phyloP scores from a whole-genome alignment of 2,113 vertebrate species.

The Protobothrops flavoviridis region DNA sequence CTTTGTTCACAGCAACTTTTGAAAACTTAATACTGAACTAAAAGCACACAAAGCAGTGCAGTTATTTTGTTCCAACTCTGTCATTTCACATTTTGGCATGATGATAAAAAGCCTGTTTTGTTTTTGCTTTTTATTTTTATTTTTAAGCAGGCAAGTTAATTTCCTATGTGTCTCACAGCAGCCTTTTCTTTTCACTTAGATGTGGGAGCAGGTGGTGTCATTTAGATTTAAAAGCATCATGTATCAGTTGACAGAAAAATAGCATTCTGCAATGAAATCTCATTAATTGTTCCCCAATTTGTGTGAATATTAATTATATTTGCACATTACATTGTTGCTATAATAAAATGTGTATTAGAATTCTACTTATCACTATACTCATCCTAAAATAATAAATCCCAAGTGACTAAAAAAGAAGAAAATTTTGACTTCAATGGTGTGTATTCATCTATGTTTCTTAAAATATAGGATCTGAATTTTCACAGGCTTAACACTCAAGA shows the following conservation, averaged over 20 bases:
- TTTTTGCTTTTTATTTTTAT: no score
- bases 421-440: not conserved
- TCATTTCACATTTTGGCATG: conserved; percentile 44
- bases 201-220: conserved; percentile 72
- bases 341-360: conserved; percentile 42
- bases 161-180: conserved; percentile 67
- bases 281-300: conserved; percentile 66
- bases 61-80: conserved; percentile 45
- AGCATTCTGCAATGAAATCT: conserved; percentile 59
- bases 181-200: conserved; percentile 69
- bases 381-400: conserved; percentile 12
- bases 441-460: not conserved
- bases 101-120: conserved; percentile 53
- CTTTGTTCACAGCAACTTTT: not conserved
- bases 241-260: conserved; percentile 65
- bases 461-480: conserved; percentile 32
- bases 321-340: conserved; percentile 44
- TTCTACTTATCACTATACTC: conserved; percentile 16
- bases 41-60: conserved; percentile 4
- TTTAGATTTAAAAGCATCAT: conserved; percentile 71
- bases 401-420: not conserved
- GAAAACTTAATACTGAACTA: conserved; percentile 43
- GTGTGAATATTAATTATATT: conserved; percentile 63
- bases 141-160: conserved; percentile 59
- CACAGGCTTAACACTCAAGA: conserved; percentile 38